These are phyloP conservation scores for Rhizomys pruinosus DNA, from an alignment of 2,113 vertebrate species.

Conservation along the genomic window DNA sequence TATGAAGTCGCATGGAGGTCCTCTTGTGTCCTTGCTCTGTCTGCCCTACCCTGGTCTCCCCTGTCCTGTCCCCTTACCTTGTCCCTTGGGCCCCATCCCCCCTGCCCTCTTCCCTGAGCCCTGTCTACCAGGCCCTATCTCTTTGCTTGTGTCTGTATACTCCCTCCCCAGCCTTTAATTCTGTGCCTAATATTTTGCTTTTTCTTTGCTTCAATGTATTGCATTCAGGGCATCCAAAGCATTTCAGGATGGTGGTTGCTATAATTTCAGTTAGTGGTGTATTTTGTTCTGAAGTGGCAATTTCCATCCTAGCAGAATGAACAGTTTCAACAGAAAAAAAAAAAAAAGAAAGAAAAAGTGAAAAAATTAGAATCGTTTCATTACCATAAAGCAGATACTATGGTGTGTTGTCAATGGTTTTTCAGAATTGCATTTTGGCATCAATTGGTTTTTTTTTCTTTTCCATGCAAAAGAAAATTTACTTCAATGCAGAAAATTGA, in stretches of 20 bases:
- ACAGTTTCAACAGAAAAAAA: slow-evolving; percentile 6
- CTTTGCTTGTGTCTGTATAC: no score
- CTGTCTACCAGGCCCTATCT: no score
- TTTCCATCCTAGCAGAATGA: slow-evolving; percentile 12
- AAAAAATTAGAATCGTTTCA: background rate
- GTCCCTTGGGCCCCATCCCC: background rate
- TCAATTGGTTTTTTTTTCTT: background rate
- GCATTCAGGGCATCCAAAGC: background rate
- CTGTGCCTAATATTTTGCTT: background rate
- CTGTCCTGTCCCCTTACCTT: no score
- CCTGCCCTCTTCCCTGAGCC: no score
- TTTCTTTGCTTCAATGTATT: background rate
- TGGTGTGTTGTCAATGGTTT: background rate
- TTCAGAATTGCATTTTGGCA: background rate
- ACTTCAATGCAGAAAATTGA: background rate
- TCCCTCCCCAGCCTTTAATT: background rate
- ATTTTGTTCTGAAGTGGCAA: slow-evolving; percentile 8
- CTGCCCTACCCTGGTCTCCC: background rate
- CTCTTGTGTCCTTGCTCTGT: background rate
- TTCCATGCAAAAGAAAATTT: background rate
- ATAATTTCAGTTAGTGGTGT: background rate
- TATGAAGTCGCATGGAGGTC: background rate
- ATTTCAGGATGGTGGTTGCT: background rate
- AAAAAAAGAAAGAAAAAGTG: no score
- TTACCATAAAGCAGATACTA: background rate